A percentile compares a stretch with the other conserved stretches of the same genome.
These are phyloP conservation scores for Drosophila nigrodunni DNA, from an alignment of 1,140 invertebrate species.

Conservation along the genomic window DNA sequence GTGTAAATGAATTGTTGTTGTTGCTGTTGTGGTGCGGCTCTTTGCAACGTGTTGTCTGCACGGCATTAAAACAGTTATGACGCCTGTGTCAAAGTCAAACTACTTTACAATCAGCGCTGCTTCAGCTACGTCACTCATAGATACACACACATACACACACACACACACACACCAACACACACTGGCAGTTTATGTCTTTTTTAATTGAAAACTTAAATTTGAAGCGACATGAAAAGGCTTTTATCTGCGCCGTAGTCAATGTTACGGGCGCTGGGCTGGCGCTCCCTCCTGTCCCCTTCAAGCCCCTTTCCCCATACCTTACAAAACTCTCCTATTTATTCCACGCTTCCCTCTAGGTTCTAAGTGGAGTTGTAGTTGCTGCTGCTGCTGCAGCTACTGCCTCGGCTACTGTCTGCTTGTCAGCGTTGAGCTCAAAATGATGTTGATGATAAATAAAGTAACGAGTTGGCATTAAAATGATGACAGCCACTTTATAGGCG, in stretches of 20 bases:
- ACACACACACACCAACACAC: conserved; percentile 6
- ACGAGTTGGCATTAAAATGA: conserved; percentile 82
- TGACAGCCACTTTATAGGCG: conserved; percentile 58
- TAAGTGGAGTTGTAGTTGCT: conserved; percentile 45
- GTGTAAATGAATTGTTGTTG: background rate
- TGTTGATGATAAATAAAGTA: conserved; percentile 82
- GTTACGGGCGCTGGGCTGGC: conserved; percentile 50
- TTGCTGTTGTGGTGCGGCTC: background rate
- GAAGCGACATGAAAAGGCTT: conserved; percentile 83
- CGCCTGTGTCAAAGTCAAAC: conserved; percentile 78
- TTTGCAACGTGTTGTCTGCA: conserved; percentile 42
- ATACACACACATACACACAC: conserved; percentile 19
- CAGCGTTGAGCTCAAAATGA: conserved; percentile 71
- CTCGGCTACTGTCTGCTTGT: conserved; percentile 68
- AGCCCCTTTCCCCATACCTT: background rate
- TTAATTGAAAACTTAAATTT: conserved; percentile 84
- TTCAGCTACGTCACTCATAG: conserved; percentile 60
- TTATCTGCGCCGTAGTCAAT: conserved; percentile 75
- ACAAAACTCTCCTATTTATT: background rate
- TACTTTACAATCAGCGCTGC: conserved; percentile 68
- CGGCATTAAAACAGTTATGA: conserved; percentile 74
- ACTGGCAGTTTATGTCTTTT: conserved; percentile 74
- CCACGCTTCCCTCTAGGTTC: conserved; percentile 41
- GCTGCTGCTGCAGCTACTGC: conserved; percentile 43
- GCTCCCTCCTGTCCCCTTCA: conserved; percentile 44